A percentile compares a stretch with the other conserved stretches of the same genome.
Conservation (phyloP, 30 jellyfish, hydroid and myxozoan species). For the Cassiopea xamachana region DNA sequence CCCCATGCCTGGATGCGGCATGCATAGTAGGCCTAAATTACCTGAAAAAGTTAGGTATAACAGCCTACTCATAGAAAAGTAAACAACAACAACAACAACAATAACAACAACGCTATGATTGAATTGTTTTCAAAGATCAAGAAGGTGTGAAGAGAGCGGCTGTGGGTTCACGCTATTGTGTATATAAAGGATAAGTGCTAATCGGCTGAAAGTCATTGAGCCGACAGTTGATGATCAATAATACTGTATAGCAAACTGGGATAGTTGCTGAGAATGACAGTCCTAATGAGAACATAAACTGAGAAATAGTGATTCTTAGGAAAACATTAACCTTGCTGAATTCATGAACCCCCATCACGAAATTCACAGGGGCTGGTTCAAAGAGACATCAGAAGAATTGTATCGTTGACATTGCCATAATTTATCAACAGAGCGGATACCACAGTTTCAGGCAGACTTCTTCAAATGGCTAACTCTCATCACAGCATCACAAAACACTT, state of each 20-base stretch:
- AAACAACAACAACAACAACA: too few species aligned
- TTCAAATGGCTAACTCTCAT: background rate
- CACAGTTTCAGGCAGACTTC: background rate
- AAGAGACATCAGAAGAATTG: background rate
- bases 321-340: background rate
- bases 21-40: too few species aligned
- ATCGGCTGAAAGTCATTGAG: background rate
- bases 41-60: too few species aligned
- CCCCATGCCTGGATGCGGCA: too few species aligned
- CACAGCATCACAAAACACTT: background rate
- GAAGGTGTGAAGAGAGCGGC: too few species aligned
- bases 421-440: background rate
- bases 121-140: too few species aligned
- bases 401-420: background rate
- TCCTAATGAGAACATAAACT: background rate
- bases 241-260: background rate
- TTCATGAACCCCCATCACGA: conserved; percentile 1
- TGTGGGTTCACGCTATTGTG: too few species aligned
- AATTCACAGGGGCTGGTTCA: conserved; percentile 2
- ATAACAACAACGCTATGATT: too few species aligned
- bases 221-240: background rate
- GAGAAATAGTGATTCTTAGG: background rate
- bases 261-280: background rate
- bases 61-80: too few species aligned
- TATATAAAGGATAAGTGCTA: too few species aligned